Base-by-base conservation (phyloP, 2,113 vertebrate genomes). In the Centropus unirufus region DNA sequence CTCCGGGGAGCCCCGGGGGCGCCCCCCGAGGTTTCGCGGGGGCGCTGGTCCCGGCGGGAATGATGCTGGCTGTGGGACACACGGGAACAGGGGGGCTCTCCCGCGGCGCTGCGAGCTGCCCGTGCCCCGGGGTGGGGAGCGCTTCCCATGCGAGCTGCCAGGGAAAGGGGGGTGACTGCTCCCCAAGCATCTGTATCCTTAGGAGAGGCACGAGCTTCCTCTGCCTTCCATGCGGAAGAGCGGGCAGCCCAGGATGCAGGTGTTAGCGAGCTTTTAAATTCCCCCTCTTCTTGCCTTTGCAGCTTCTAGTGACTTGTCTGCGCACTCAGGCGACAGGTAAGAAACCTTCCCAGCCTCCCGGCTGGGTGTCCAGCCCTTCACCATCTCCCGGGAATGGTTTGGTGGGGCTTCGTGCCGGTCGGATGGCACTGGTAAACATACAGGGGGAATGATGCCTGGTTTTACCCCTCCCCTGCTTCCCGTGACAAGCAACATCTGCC, bases 381-480 rank as follows among this genome's bases (percentile, higher is more conserved):
- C 32, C 5, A 1, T 54, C 39, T 51, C 27, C 13, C 5, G 27
- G 34, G 36, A 19, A 70, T 40, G n/a, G 72, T 46, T 79, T 3
- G 0, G 36, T 14, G 0, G 57, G 64, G 77, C n/a, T 72, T 89
- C 74, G 78, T 2, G 3, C 44, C 0, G 3, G 27, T 47, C 0
- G 0, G 57, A 24, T 75, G 34, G 51, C 14, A 1, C 23, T 21
- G 49, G n/a, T 80, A 63, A 92, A 91, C 39, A 69, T 36, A 11
- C 27, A 81, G 80, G 83, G 42, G 76, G 95, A 90, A 39, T 14
- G 12, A 30, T 74, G 59, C 34, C 14, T 16, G 6, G 30, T 30
- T 87, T 74, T 91, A 19, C 32, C 68, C 61, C 91, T 91, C 67
- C 11, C 34, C 69, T 75, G 69, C 69, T 92, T 73, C 34, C 70